Percentiles rank a stretch among this genome's conserved stretches.
Evolutionary conservation across 2,113 vertebrate species (phyloP).

Genomic region (Formicarius rufipectus): DNA sequence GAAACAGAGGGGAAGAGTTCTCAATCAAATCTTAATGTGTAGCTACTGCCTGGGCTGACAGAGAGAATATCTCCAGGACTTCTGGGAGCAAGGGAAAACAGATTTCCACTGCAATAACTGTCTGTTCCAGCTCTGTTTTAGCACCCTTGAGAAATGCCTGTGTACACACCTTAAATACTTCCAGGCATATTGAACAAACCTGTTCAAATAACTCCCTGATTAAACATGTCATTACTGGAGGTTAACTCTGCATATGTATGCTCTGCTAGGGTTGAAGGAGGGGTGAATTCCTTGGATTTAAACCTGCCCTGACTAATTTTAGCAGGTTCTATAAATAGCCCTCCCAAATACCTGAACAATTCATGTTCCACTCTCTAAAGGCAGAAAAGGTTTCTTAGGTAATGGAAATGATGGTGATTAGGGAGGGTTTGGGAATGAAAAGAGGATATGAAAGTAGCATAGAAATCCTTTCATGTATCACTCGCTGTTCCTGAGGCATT

Average conservation of each 20-base stretch:
- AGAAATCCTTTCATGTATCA: slow-evolving; percentile 34
- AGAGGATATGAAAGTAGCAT: slow-evolving; percentile 25
- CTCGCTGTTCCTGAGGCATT: neutral
- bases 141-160: neutral
- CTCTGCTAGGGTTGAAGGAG: neutral
- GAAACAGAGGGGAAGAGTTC: neutral
- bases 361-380: neutral
- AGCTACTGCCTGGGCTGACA: neutral
- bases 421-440: slow-evolving; percentile 17
- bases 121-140: neutral
- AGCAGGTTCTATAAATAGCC: neutral
- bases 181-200: neutral
- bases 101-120: neutral
- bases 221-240: neutral
- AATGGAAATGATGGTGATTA: slow-evolving; percentile 39
- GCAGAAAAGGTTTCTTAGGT: slow-evolving; percentile 2
- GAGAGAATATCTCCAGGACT: neutral
- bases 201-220: neutral
- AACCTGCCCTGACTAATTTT: neutral
- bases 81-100: neutral
- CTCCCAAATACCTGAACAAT: neutral
- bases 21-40: neutral
- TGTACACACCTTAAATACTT: neutral
- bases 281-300: neutral
- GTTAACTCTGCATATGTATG: neutral